These are phyloP conservation scores for Agrenia bidenticulata DNA, from an alignment of 2,888 invertebrate genomes.

Conservation along the genomic window DNA sequence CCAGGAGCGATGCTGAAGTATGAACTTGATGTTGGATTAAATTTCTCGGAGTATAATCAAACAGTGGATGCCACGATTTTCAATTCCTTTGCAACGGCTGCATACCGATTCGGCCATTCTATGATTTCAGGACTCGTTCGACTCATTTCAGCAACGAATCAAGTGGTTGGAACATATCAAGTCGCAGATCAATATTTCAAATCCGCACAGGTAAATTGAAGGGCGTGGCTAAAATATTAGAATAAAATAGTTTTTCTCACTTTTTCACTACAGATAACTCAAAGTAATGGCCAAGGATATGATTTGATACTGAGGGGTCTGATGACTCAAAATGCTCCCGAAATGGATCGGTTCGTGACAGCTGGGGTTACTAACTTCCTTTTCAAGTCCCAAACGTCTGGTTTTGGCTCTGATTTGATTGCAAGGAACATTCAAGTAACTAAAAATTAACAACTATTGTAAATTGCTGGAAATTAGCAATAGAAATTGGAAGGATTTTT, in stretches of 20 bases:
- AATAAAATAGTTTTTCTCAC: not conserved
- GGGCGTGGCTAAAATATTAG: not conserved
- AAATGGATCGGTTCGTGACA: conserved; percentile 54
- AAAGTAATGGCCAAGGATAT: conserved; percentile 46
- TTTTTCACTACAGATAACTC: conserved; percentile 31
- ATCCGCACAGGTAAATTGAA: conserved; percentile 27
- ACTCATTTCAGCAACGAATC: conserved; percentile 23
- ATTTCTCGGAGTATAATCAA: conserved; percentile 33
- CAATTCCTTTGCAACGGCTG: conserved; percentile 52
- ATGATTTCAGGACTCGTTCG: conserved; percentile 37
- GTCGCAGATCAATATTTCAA: conserved; percentile 45
- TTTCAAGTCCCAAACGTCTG: conserved; percentile 36
- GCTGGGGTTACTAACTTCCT: conserved; percentile 53
- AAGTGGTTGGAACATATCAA: conserved; percentile 26
- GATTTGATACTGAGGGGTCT: conserved; percentile 53
- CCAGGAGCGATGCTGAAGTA: conserved; percentile 33
- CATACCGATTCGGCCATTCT: conserved; percentile 51
- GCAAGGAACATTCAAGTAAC: conserved; percentile 51
- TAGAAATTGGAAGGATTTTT: too few relatives aligned
- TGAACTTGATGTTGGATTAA: conserved; percentile 19
- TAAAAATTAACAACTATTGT: not conserved
- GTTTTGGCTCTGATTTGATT: conserved; percentile 51
- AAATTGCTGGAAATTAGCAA: not conserved
- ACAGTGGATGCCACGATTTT: conserved; percentile 42
- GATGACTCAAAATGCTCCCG: conserved; percentile 53